Base-by-base conservation (phyloP, 37 sponge, comb jelly and placozoan species). In the Eunapius fragilis region DNA sequence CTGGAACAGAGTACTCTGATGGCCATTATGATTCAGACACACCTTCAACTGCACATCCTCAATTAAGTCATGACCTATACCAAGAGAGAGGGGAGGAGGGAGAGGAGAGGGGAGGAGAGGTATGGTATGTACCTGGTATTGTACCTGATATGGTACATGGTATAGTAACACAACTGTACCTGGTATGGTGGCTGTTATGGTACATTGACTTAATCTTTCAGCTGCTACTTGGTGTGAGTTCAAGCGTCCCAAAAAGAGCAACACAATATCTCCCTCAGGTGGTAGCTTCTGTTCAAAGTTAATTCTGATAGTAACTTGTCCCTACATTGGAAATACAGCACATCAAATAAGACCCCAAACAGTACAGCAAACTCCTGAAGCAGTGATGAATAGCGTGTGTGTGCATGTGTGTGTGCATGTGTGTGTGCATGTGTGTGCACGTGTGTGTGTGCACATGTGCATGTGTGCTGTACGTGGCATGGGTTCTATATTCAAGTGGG, bases 1-100 rank as follows among this genome's bases (percentile, higher is more conserved):
- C 58, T 45, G 31, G 76, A 69, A 84, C 67, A 84, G 76, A 2
- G 68, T 67, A 67, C 17, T 76, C 33, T 50, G 75, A 33, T 25
- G 12, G 9, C 85, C 76, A 27, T 82, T 35, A 5, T 73, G 68
- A 34, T 76, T 68, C 2, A 84, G 49, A 58, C 76, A 84, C 23
- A 84, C 49, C n/a, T 36, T 26, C 25, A 84, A 41, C 36, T 41
- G 41, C 41, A 41, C 41, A 41, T 41, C 41, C 17, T 58, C 58
- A 58, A 19, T 58, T 12, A 58, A 17, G 22, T 6, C 14, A 17
- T 58, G 58, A 58, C 19, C 58, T 58, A 58, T 2, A 48, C 48
- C 6, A 23, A 35, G 25, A 24, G 75, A 76, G 23, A 49, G 72
- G 80, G 26, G 28, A 45, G 38, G 25, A 34, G 34, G 24, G 76